Conservation (phyloP, 2,113 vertebrate species). For the Smithornis capensis region DNA sequence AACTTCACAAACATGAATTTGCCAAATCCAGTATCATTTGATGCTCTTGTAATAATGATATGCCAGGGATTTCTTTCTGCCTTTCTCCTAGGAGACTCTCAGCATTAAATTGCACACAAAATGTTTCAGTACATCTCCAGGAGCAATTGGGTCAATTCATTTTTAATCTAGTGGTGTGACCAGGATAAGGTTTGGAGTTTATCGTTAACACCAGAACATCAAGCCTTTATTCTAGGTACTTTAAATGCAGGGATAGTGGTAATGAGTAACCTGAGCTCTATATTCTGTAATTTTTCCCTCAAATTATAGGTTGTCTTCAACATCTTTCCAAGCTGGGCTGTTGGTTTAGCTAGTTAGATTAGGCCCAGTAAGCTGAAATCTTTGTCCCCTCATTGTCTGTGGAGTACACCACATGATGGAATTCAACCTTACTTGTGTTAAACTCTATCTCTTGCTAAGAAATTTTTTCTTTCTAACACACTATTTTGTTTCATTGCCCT, state of each 20-base stretch:
- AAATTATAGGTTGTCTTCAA: not conserved
- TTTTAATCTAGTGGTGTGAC: not conserved
- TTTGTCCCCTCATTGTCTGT: not conserved
- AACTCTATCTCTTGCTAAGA: not conserved
- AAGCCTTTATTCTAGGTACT: not conserved
- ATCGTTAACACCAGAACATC: not conserved
- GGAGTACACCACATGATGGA: fast-evolving
- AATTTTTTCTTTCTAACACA: not conserved
- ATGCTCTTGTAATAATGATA: not conserved
- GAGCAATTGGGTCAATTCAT: not conserved
- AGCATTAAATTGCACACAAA: not conserved
- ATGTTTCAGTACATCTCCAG: not conserved
- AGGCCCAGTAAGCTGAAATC: not conserved
- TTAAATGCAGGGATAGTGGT: not conserved
- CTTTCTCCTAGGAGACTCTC: not conserved
- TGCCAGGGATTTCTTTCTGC: not conserved
- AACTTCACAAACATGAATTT: not conserved
- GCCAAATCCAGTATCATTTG: not conserved
- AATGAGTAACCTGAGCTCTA: not conserved
- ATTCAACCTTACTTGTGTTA: not conserved
- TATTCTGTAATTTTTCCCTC: not conserved
- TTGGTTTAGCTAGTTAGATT: not conserved
- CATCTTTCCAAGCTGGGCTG: not conserved
- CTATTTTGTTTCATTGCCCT: not conserved
- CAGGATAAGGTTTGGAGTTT: not conserved